Base-by-base conservation (phyloP, 2,888 invertebrate species). In the Byasa hedistus region DNA sequence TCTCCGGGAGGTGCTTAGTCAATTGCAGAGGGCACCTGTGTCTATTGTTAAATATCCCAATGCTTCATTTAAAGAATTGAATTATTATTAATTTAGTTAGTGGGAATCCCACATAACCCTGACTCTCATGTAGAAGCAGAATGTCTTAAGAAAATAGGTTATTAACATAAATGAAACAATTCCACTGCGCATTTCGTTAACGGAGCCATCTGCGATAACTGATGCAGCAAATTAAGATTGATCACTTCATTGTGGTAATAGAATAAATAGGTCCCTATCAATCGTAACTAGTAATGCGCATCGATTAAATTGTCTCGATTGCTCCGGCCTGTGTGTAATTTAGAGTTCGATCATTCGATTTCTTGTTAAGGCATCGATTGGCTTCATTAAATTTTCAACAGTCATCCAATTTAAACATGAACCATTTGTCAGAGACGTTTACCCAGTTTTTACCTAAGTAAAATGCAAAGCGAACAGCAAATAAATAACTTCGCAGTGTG, bases 181-280 rank as follows among this genome's bases (percentile, higher is more conserved):
- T 54, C 22, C 15, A 54, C 22, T 22, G 52, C 22, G 21, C 21
- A 54, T 54, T 19, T 36, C 27, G 32, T 32, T 57, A 39, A 59
- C 52, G 52, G 21, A 32, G 23, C 58, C 66, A 63, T 66, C 66
- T 59, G 62, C 54, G 59, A 56, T 52, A 66, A 55, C 4, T 44
- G 48, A 55, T 51, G n/a, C 27, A 58, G 36, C 24, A 51, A 63
- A 66, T 66, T 62, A 54, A 66, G 62, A 66, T 66, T 66, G 66
- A 66, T 66, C 66, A 57, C 62, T 63, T 63, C 57, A 66, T 66
- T 66, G 66, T 52, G 55, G 58, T 66, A 66, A 66, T 66, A 54
- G 63, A 55, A 59, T 66, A 66, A 66, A 66, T 66, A 63, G 66
- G 55, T 32, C 58, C 48, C 55, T 54, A 62, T 63, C 59, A 59